phyloP scores from a whole-genome alignment of 2,888 invertebrate genomes.

The Cloeon dipterum region DNA sequence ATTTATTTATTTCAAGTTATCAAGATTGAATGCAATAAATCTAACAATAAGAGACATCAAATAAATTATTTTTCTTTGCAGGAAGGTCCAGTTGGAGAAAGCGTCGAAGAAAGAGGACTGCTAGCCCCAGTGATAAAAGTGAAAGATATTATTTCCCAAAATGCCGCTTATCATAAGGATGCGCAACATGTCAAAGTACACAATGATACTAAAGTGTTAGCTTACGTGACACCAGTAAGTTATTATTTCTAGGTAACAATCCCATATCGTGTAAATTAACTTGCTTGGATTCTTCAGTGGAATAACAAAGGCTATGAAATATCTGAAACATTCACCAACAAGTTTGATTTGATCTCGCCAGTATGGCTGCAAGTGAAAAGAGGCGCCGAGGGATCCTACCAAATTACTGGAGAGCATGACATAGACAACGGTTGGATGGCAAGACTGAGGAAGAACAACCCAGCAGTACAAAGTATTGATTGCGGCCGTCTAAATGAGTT shows the following conservation, averaged over 20 bases:
- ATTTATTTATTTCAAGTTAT: neutral
- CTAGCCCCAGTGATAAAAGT: slow-evolving; percentile 22
- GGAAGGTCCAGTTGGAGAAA: neutral
- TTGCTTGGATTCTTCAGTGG: slow-evolving; percentile 42
- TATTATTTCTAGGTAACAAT: slow-evolving; percentile 1
- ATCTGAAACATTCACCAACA: slow-evolving; percentile 68
- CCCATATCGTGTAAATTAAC: too few relatives aligned
- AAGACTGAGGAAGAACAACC: slow-evolving; percentile 29
- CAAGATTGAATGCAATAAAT: neutral
- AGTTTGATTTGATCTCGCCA: slow-evolving; percentile 78
- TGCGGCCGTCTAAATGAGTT: too few relatives aligned
- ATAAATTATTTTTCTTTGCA: too few relatives aligned
- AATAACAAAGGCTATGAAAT: slow-evolving; percentile 84
- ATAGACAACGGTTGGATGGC: slow-evolving; percentile 66
- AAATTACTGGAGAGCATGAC: slow-evolving; percentile 53
- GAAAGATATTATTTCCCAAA: slow-evolving; percentile 52
- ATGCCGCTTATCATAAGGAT: slow-evolving; percentile 49
- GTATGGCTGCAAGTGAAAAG: slow-evolving; percentile 80
- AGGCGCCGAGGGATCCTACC: slow-evolving; percentile 33
- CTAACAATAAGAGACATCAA: too few relatives aligned
- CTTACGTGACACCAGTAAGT: slow-evolving; percentile 71
- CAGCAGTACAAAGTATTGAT: neutral
- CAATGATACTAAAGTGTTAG: slow-evolving; percentile 55
- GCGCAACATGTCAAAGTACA: slow-evolving; percentile 29
- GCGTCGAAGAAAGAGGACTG: neutral